A percentile compares a stretch with the other conserved stretches of the same genome.
phyloP scores from a whole-genome alignment of 2,113 vertebrate species.

The chimpanzee (Pan troglodytes) region NHGRI_mPanTro3-v2.1_pri NC_072419.2:32665001-32665500 shows the following conservation, averaged over 20 bases:
- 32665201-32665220: not conserved
- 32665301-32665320: not conserved
- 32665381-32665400: not conserved
- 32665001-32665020: not conserved
- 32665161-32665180: not conserved
- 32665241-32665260: not conserved
- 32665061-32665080: not conserved
- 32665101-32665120: not conserved
- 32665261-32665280: not conserved
- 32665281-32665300: not conserved
- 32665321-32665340: not conserved
- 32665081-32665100: not conserved
- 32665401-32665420: not conserved
- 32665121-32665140: not conserved
- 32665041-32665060: not conserved
- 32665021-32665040: not conserved
- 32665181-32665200: rapidly evolving
- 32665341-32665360: not conserved
- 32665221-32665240: not conserved
- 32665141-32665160: not conserved
- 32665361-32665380: not conserved
- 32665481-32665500: not conserved
- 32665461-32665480: not conserved
- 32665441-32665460: not conserved
- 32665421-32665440: not conserved